Conservation (phyloP, 2,113 vertebrate genomes). For the Strix aluco region DNA sequence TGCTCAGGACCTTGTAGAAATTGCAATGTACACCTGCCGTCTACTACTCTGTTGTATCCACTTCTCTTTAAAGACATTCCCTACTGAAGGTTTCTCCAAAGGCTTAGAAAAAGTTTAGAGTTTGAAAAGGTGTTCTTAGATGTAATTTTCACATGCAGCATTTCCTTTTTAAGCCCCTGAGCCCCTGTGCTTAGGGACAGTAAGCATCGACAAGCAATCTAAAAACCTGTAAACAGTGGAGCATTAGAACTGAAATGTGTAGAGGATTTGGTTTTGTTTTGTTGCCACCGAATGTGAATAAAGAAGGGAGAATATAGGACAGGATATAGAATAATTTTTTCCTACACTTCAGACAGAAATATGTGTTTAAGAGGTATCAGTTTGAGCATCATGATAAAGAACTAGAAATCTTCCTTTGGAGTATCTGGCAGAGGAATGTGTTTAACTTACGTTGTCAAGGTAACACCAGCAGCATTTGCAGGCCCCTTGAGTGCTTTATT, state of each 20-base stretch:
- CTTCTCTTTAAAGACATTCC: not conserved
- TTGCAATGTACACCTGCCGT: accelerated
- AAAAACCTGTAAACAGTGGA: not conserved
- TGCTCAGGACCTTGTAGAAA: not conserved
- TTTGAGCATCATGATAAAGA: not conserved
- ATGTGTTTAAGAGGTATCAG: not conserved
- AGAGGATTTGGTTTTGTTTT: not conserved
- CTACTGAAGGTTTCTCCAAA: not conserved
- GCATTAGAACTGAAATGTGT: not conserved
- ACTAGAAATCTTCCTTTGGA: not conserved
- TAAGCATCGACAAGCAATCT: not conserved
- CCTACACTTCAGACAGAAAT: not conserved
- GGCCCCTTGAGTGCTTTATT: not conserved
- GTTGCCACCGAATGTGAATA: not conserved
- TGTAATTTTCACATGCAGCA: not conserved
- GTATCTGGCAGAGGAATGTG: not conserved
- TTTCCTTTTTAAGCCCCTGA: not conserved
- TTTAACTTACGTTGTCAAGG: not conserved
- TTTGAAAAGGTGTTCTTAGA: not conserved
- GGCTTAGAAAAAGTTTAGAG: not conserved
- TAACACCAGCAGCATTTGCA: not conserved
- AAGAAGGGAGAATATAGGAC: not conserved
- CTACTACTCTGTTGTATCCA: not conserved
- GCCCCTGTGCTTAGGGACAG: accelerated
- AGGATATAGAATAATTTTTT: not conserved